A percentile compares a stretch with the other conserved stretches of the same genome.
Conservation (phyloP, 2,888 invertebrate species). For the Pyrochroa serraticornis region DNA sequence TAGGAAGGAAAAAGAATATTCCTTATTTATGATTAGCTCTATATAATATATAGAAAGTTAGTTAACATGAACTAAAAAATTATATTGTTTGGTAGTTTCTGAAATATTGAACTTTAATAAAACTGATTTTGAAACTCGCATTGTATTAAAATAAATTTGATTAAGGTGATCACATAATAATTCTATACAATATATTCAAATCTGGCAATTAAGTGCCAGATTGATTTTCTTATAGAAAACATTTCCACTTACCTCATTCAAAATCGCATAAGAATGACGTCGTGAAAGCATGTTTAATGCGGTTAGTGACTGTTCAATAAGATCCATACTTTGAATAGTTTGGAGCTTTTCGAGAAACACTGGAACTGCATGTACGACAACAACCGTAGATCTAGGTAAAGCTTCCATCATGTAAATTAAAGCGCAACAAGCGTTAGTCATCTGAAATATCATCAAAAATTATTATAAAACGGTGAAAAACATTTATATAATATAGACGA, state of each 20-base stretch:
- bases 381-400: slow-evolving; percentile 91
- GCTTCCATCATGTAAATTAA: slow-evolving; percentile 99
- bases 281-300: slow-evolving; percentile 97
- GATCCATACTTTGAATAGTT: slow-evolving; percentile 99
- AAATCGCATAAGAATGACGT: slow-evolving; percentile 93
- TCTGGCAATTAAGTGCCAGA: no score
- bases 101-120: no score
- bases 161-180: no score
- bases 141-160: no score
- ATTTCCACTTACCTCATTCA: slow-evolving; percentile 76
- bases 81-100: no score
- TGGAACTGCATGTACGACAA: slow-evolving; percentile 96
- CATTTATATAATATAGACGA: slow-evolving; percentile 23
- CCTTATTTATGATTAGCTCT: no score
- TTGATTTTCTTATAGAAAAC: slow-evolving; percentile 1
- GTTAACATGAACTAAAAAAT: no score
- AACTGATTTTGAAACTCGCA: no score
- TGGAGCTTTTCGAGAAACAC: slow-evolving; percentile 96
- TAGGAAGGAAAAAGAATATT: no score
- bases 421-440: slow-evolving; percentile 98
- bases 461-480: not conserved
- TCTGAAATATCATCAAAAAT: slow-evolving; percentile 62
- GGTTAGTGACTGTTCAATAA: slow-evolving; percentile 97
- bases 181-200: no score
- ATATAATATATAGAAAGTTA: no score